Percentiles rank a stretch among this genome's conserved stretches.
Evolutionary conservation across 2,797 vertebrate species (phyloP).

Genomic region (Antrozous pallidus): DNA sequence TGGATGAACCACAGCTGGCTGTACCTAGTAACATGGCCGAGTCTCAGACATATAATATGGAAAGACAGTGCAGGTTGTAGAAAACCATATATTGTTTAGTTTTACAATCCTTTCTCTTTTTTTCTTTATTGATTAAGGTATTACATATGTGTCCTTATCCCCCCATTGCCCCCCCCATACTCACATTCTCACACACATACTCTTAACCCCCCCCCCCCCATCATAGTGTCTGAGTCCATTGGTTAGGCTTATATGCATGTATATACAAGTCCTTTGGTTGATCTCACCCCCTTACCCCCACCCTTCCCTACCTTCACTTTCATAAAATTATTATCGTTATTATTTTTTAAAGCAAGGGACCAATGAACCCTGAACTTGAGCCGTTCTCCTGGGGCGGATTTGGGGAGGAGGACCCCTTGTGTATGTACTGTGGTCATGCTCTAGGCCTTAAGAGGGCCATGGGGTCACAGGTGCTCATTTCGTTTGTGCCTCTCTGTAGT

Average conservation of each 20-base stretch:
- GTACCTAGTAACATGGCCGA: background rate
- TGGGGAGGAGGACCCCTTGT: background rate
- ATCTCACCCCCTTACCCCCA: too few relatives aligned
- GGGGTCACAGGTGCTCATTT: background rate
- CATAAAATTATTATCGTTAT: background rate
- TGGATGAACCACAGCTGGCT: background rate
- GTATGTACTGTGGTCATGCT: background rate
- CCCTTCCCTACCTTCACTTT: too few relatives aligned
- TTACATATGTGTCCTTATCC: too few relatives aligned
- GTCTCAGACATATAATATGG: background rate
- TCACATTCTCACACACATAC: too few relatives aligned
- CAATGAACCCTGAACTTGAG: background rate
- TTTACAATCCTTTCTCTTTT: background rate
- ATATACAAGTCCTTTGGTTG: too few relatives aligned
- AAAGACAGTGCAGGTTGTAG: background rate
- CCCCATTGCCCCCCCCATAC: too few relatives aligned
- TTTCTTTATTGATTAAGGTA: too few relatives aligned
- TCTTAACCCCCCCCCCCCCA: too few relatives aligned
- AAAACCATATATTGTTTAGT: background rate
- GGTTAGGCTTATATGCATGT: too few relatives aligned
- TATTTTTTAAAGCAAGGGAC: background rate
- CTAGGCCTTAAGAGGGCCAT: background rate
- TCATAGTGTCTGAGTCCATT: too few relatives aligned
- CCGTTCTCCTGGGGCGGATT: background rate
- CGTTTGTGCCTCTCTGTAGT: background rate